A percentile compares a stretch with the other conserved stretches of the same genome.
Conservation (phyloP, 2,797 vertebrate genomes). For the Takifugu ocellatus region DNA sequence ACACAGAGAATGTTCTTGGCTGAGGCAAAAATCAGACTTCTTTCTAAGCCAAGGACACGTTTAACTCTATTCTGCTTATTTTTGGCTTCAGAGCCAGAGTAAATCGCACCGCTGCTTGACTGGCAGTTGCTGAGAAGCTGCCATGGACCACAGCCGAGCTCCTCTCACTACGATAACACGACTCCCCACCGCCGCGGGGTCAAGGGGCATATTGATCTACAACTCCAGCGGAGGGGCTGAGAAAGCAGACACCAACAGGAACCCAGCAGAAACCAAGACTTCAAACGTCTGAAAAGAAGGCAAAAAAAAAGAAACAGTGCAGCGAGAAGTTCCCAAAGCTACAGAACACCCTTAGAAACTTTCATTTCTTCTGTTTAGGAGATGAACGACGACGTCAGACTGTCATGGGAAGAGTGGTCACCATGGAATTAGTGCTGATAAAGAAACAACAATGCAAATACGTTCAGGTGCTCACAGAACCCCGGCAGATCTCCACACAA, state of each 20-base stretch:
- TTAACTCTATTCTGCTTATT: conserved; percentile 72
- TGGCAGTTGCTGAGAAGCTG: conserved; percentile 40
- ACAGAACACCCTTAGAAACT: no score
- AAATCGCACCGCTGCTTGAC: conserved; percentile 58
- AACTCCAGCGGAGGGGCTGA: conserved; percentile 5
- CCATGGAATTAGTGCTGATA: no score
- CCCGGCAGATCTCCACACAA: no score
- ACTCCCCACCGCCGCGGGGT: conserved; percentile 19
- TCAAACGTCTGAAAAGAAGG: conserved; percentile 13
- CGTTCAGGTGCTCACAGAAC: no score
- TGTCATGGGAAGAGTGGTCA: no score
- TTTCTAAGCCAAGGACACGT: conserved; percentile 70
- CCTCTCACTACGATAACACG: conserved; percentile 38
- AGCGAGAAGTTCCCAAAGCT: conserved; percentile 3
- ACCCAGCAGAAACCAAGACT: conserved; percentile 21
- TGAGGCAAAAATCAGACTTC: conserved; percentile 60
- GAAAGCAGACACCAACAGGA: conserved; percentile 6
- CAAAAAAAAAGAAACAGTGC: conserved; percentile 17
- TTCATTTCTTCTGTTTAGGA: no score
- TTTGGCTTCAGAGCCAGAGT: conserved; percentile 58
- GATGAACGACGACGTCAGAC: no score
- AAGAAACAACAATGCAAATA: no score
- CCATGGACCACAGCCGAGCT: conserved; percentile 32
- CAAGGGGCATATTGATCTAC: conserved; percentile 29
- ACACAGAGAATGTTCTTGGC: conserved; percentile 72